phyloP scores from a whole-genome alignment of 2,113 vertebrate genomes.

The Catagonus wagneri region DNA sequence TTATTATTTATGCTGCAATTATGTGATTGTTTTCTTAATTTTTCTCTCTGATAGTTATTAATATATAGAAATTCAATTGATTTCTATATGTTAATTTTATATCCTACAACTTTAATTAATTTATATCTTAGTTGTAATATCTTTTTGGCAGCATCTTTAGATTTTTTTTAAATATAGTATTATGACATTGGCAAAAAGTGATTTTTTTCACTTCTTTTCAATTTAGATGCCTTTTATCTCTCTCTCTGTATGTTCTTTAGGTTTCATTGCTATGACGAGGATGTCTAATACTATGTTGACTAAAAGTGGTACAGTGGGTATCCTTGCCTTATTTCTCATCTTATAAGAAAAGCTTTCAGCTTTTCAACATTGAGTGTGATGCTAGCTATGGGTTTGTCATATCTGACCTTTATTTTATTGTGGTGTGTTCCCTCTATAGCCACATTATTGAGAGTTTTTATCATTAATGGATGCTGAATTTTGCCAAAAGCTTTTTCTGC shows the following conservation, averaged over 20 bases:
- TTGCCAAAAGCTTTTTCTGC: not conserved
- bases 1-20: not conserved
- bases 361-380: too few relatives aligned
- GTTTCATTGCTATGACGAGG: not conserved
- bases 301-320: not conserved
- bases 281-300: not conserved
- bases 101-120: not conserved
- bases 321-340: not conserved
- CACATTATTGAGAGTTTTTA: not conserved
- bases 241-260: not conserved
- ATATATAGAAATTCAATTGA: not conserved
- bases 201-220: not conserved
- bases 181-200: not conserved
- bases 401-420: not conserved
- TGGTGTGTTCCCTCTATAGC: not conserved
- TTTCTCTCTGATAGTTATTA: not conserved
- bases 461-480: not conserved
- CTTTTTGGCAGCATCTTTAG: not conserved
- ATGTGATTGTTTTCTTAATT: not conserved
- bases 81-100: not conserved
- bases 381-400: too few relatives aligned
- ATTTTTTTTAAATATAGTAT: not conserved
- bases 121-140: not conserved
- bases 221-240: not conserved
- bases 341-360: not conserved